phyloP scores from a whole-genome alignment of 1,140 invertebrate species.

The Leguminivora glycinivorella region DNA sequence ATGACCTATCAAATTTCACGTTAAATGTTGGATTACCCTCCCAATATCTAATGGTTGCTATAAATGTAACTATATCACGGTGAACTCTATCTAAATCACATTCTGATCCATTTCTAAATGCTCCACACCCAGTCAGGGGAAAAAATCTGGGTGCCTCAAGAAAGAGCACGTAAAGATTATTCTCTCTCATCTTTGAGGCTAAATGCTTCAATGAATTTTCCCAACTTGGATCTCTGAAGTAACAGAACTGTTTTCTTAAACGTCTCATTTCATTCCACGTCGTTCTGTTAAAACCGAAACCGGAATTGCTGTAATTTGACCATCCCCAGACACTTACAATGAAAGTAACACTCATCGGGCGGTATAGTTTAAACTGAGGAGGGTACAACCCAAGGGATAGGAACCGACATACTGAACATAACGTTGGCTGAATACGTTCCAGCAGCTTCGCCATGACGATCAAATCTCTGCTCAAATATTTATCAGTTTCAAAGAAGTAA shows the following conservation, averaged over 20 bases:
- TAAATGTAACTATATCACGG: constrained; percentile 27
- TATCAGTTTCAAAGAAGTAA: constrained; percentile 49
- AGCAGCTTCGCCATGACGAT: constrained; percentile 39
- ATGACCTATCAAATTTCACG: background rate
- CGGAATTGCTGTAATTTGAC: constrained; percentile 35
- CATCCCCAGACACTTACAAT: constrained; percentile 37
- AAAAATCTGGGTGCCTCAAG: constrained; percentile 45
- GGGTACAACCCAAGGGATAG: constrained; percentile 38
- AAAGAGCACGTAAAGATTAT: constrained; percentile 31
- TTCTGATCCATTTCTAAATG: background rate
- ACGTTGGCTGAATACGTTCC: constrained; percentile 17
- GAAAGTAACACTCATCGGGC: constrained; percentile 27
- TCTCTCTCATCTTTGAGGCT: constrained; percentile 20
- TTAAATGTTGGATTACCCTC: background rate
- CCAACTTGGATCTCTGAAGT: constrained; percentile 45
- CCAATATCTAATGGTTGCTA: constrained; percentile 15
- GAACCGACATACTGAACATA: constrained; percentile 41
- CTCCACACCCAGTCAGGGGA: constrained; percentile 34
- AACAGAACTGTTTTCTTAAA: constrained; percentile 38
- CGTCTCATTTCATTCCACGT: constrained; percentile 40
- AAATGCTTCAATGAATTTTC: constrained; percentile 37
- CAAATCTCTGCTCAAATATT: constrained; percentile 45
- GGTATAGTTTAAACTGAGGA: constrained; percentile 34
- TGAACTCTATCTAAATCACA: constrained; percentile 32
- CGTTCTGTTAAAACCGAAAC: constrained; percentile 46